Base-by-base conservation (phyloP, 2,888 invertebrate species). In the Lycophotia porphyrea region DNA sequence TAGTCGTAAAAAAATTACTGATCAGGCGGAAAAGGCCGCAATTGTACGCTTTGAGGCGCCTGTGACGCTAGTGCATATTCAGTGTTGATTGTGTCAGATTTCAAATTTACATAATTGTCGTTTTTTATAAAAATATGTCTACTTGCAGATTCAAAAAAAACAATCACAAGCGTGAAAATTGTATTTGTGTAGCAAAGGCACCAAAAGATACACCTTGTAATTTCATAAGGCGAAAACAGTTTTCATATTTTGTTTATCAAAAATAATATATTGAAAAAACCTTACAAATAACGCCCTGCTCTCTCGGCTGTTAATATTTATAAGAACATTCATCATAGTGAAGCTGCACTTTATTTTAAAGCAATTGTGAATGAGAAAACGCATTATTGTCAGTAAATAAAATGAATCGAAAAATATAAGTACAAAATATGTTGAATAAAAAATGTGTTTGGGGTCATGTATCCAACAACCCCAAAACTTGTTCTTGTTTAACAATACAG, bases 351-450 rank as follows among this genome's bases (percentile, higher is more conserved):
- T 76, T 61, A 63, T 72, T 71, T 70, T 21, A 67, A 49, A 44
- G 39, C 36, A n/a, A 49, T 64, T 64, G n/a, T 44, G 21, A 27
- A 31, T 15, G 44, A n/a, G 21, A 52, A 52, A 44, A 65, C 31
- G 34, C 55, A 34, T 68, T 52, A 58, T 80, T 61, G 34, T 55
- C 70, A 31, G 52, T 72, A 11, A 80, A 67, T 66, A 58, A 66
- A 63, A 76, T 74, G 58, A 76, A 60, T 75, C 42, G 13, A 71
- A 74, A 71, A 78, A 71, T 66, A 49, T 73, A 58, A 84, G 78
- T 86, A 84, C 81, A 78, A 85, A 78, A 76, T 71, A 66, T 55
- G 42, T 70, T 65, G 39, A 65, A 65, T 74, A 61, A 73, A 83
- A 74, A 86, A 78, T 76, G 81, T 81, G 76, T 84, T 78, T 81